Evolutionary conservation across 2,113 vertebrate species (phyloP).

Genomic region (Nestor notabilis): DNA sequence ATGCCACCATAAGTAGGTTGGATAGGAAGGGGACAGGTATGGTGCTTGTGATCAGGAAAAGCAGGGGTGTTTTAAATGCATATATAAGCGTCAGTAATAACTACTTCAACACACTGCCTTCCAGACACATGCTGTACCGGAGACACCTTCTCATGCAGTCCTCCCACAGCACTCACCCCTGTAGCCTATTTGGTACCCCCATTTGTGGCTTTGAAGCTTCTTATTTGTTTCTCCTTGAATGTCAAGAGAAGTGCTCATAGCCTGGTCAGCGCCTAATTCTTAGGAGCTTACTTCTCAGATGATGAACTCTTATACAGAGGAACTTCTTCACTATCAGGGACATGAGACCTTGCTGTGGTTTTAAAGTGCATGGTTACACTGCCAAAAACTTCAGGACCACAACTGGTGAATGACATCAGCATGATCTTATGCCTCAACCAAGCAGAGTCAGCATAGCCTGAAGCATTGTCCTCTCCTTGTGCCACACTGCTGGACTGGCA

Average conservation of each 20-base stretch:
- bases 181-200: not conserved
- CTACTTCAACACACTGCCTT: not conserved
- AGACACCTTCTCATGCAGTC: not conserved
- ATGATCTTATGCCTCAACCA: not conserved
- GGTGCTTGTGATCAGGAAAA: not conserved
- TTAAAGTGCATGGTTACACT: not conserved
- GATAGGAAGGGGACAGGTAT: not conserved
- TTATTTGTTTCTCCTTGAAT: not conserved
- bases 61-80: not conserved
- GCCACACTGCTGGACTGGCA: not conserved
- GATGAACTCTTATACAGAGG: too few relatives aligned
- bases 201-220: not conserved
- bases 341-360: not conserved
- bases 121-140: not conserved
- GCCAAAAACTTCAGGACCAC: not conserved
- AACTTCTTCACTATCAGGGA: not conserved
- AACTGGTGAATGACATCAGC: not conserved
- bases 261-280: not conserved
- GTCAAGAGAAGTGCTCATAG: not conserved
- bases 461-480: not conserved
- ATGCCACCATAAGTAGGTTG: rapidly evolving
- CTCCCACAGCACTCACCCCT: not conserved
- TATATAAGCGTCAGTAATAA: not conserved
- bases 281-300: not conserved
- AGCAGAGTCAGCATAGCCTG: not conserved